Evolutionary conservation across 1,140 invertebrate species (phyloP), one percentile per base, ranked within the genome.

Genomic region (Drosophila bocki): DNA sequence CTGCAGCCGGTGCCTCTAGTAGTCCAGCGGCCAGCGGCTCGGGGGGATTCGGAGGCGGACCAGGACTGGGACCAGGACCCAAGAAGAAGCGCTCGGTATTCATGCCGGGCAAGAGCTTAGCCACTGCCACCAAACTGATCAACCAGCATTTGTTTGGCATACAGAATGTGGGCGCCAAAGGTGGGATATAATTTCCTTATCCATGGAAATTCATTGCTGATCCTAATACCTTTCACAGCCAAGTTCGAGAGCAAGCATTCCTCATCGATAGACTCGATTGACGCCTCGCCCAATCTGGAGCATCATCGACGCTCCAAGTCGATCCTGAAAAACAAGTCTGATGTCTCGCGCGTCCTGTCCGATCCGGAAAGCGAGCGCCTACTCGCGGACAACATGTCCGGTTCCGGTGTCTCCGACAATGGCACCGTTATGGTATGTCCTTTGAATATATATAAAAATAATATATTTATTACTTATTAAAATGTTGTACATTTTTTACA

Each of bases 341-440:
- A 96, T 81, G 94, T 92, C 77, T 83, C 90, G 60, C 71, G 91
- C 68, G 79, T 91, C 56, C 92, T 93, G 78, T 92, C 93, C 53
- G 94, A 96, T 91, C 96, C 96, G 29, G 96, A 97, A 93, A 96
- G 95, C 62, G 96, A 97, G 93, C 95, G 96, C 76, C 94, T 97
- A 37, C 95, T 97, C 69, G 94, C 95, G 11, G 96, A 96, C 85
- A 95, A 94, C 72, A 92, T 94, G 63, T 94, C 94, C 35, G 93
- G 93, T 29, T 92, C 93, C 17, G 93, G 92, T 51, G 91, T 93
- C 33, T 94, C 93, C 48, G 94, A 94, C 80, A 94, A 94, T 84
- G 93, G 93, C 71, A 93, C 90, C 12, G 91, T 92, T 13, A 92
- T 92, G 91, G 92, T 92, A 63, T 1, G 53, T 22, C 8, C 26